Conservation (phyloP, 2,888 invertebrate species). For the Campoletis raptor region DNA sequence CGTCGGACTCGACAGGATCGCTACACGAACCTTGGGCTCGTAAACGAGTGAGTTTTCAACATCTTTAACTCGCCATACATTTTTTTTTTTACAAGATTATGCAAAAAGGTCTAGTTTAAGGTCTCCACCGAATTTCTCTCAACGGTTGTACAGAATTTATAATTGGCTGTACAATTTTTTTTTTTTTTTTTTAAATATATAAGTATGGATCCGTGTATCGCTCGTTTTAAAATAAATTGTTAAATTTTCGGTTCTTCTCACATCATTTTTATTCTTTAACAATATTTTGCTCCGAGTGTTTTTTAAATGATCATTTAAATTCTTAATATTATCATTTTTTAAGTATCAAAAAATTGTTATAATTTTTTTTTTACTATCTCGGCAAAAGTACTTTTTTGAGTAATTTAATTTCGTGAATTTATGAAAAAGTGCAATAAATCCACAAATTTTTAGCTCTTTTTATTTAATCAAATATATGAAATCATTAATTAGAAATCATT, state of each 20-base stretch:
- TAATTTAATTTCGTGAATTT: too few relatives aligned
- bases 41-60: slow-evolving; percentile 90
- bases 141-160: slow-evolving; percentile 23
- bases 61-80: slow-evolving; percentile 19
- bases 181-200: not conserved
- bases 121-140: slow-evolving; percentile 51
- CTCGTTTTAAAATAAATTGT: slow-evolving; percentile 10
- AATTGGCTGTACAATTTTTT: slow-evolving; percentile 15
- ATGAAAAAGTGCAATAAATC: too few relatives aligned
- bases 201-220: not conserved
- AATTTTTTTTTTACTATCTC: too few relatives aligned
- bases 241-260: not conserved
- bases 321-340: too few relatives aligned
- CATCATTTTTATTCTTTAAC: not conserved
- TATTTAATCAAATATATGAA: too few relatives aligned
- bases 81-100: slow-evolving; percentile 39
- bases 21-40: slow-evolving; percentile 93
- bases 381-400: too few relatives aligned
- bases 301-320: too few relatives aligned
- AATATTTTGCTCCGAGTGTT: too few relatives aligned
- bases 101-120: slow-evolving; percentile 70
- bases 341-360: too few relatives aligned
- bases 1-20: slow-evolving; percentile 90
- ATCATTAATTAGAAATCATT: too few relatives aligned
- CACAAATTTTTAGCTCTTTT: too few relatives aligned